A percentile compares a stretch with the other conserved stretches of the same genome.
Evolutionary conservation across 2,797 vertebrate species (phyloP).

Genomic region (Catostomus latipinnis): DNA sequence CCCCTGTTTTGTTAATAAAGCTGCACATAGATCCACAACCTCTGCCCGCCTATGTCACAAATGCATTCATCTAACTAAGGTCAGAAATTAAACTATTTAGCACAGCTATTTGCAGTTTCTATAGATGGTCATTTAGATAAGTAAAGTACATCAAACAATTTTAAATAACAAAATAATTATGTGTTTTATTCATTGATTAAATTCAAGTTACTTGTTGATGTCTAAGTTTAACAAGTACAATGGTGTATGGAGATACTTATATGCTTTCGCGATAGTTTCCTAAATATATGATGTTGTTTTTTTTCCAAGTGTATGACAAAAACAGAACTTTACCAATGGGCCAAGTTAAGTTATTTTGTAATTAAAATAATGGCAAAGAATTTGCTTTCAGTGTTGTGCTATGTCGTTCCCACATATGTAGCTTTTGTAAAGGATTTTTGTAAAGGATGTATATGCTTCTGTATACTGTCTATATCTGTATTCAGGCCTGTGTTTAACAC

Average conservation of each 20-base stretch:
- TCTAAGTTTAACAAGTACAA: background rate
- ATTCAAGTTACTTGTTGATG: background rate
- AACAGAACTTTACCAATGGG: background rate
- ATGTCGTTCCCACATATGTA: background rate
- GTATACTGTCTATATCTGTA: slow-evolving; percentile 6
- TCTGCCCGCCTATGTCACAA: too few relatives aligned
- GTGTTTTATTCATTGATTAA: background rate
- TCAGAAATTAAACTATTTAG: too few relatives aligned
- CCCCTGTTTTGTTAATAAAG: too few relatives aligned
- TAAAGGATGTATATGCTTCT: slow-evolving; percentile 7
- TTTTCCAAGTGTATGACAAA: background rate
- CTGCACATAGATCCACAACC: too few relatives aligned
- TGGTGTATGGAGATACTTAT: slow-evolving; percentile 16
- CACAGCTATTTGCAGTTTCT: background rate
- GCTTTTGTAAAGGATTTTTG: slow-evolving; percentile 24
- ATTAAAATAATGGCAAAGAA: background rate
- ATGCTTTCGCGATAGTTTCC: slow-evolving; percentile 6
- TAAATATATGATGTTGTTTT: slow-evolving; percentile 7
- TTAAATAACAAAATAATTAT: too few relatives aligned
- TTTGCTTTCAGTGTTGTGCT: slow-evolving; percentile 20
- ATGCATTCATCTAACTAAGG: too few relatives aligned
- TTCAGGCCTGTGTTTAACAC: background rate
- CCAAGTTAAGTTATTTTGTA: slow-evolving; percentile 4
- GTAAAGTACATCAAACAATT: background rate
- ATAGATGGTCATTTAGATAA: background rate